Conservation (phyloP, 2,113 vertebrate species). For the Petrocephalus zakoni region DNA sequence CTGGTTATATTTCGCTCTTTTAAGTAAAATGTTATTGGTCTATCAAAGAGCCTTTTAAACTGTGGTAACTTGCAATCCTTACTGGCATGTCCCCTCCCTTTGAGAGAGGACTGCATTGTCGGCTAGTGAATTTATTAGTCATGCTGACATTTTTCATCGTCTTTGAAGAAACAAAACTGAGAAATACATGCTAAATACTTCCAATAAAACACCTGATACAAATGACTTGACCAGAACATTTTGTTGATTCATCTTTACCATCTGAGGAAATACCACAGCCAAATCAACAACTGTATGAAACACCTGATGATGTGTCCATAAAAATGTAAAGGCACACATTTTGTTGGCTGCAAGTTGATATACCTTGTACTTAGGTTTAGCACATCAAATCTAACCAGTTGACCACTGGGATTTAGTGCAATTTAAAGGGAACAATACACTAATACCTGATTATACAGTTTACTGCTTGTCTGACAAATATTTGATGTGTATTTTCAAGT, state of each 20-base stretch:
- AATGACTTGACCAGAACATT: neutral
- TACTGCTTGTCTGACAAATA: neutral
- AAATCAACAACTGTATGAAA: neutral
- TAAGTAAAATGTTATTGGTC: neutral
- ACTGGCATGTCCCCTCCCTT: neutral
- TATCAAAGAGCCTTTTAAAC: neutral
- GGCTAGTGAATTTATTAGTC: neutral
- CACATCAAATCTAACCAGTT: neutral
- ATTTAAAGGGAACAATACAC: neutral
- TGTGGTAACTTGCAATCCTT: neutral
- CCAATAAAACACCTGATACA: neutral
- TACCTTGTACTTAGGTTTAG: neutral
- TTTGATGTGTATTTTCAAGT: no score
- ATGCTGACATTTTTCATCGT: neutral
- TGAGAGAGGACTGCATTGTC: neutral
- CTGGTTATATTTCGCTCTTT: neutral
- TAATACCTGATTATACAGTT: neutral
- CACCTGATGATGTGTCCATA: neutral
- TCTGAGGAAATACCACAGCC: neutral
- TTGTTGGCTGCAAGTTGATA: neutral
- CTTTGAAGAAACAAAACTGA: neutral
- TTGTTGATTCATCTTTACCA: neutral
- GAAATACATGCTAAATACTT: neutral
- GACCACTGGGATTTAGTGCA: neutral
- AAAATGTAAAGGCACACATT: neutral